These are phyloP conservation scores for Albula glossodonta DNA, from an alignment of 2,113 vertebrate genomes.

Conservation along the genomic window DNA sequence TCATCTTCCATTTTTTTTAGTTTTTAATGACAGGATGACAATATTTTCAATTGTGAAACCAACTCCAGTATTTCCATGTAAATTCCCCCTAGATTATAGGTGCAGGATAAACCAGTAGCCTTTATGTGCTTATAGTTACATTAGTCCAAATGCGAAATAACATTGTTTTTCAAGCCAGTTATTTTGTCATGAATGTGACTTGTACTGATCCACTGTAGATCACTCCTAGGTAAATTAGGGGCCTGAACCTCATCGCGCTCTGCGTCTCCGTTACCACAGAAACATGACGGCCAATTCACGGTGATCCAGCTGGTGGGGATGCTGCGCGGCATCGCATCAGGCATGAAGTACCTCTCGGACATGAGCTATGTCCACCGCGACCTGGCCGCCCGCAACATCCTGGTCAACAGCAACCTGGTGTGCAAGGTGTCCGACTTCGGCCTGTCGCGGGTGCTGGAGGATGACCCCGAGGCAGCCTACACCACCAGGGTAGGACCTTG, in stretches of 20 bases:
- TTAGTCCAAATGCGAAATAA: no score
- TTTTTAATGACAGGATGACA: no score
- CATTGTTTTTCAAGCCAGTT: no score
- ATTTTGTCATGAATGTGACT: no score
- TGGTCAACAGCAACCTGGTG: constrained; percentile 85
- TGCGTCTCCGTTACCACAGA: constrained; percentile 28
- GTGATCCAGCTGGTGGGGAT: constrained; percentile 52
- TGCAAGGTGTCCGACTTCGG: constrained; percentile 88
- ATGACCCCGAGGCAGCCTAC: constrained; percentile 58
- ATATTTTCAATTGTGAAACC: no score
- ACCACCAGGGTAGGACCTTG: constrained; percentile 43
- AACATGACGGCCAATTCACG: constrained; percentile 52
- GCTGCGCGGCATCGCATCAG: constrained; percentile 51
- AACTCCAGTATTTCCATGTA: no score
- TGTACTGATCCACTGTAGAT: no score
- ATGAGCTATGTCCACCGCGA: constrained; percentile 52
- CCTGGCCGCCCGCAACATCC: constrained; percentile 72
- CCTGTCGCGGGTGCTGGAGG: constrained; percentile 81
- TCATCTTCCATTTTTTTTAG: no score
- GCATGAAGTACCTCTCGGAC: constrained; percentile 52
- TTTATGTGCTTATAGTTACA: no score
- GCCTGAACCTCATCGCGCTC: background rate
- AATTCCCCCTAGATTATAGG: no score
- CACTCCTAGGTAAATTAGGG: background rate
- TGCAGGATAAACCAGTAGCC: no score